A percentile compares a stretch with the other conserved stretches of the same genome.
These are phyloP conservation scores for Amphiprion ocellaris DNA, from an alignment of 2,113 vertebrate genomes.

Conservation along the genomic window DNA sequence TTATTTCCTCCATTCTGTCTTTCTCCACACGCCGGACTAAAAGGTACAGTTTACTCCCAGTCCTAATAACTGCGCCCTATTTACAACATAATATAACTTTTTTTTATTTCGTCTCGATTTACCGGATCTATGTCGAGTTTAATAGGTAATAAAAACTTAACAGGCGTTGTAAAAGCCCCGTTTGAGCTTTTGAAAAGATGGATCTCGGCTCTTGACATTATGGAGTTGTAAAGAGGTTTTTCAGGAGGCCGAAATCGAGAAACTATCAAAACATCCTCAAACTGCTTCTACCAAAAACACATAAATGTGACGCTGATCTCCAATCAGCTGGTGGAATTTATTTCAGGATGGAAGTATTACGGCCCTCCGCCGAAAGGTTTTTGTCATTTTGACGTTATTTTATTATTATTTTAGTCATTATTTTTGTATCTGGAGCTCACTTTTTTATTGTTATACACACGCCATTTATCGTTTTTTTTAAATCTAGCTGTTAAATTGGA, in stretches of 20 bases:
- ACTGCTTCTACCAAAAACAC: constrained; percentile 10
- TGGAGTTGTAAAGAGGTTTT: constrained; percentile 27
- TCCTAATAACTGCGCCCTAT: constrained; percentile 26
- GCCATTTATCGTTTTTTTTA: not conserved
- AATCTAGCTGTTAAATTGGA: not conserved
- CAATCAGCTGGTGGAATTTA: not conserved
- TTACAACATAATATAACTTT: constrained; percentile 20
- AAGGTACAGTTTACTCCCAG: not conserved
- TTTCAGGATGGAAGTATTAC: constrained; percentile 4
- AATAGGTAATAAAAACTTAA: constrained; percentile 57
- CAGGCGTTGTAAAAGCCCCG: constrained; percentile 32
- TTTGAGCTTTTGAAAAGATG: constrained; percentile 19
- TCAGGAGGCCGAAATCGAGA: constrained; percentile 24
- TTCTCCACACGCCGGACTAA: not conserved
- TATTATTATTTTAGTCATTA: not conserved
- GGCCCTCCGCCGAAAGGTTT: not conserved
- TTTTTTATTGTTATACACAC: not conserved
- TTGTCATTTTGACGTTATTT: not conserved
- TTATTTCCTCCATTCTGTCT: not conserved
- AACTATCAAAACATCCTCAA: constrained; percentile 62
- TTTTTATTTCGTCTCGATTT: constrained; percentile 29
- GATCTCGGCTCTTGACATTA: constrained; percentile 45
- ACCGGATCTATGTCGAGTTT: constrained; percentile 37
- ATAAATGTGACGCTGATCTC: constrained; percentile 20
- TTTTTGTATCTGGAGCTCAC: not conserved